phyloP scores from a whole-genome alignment of 2,888 invertebrate species.

The Danaus chrysippus region DNA sequence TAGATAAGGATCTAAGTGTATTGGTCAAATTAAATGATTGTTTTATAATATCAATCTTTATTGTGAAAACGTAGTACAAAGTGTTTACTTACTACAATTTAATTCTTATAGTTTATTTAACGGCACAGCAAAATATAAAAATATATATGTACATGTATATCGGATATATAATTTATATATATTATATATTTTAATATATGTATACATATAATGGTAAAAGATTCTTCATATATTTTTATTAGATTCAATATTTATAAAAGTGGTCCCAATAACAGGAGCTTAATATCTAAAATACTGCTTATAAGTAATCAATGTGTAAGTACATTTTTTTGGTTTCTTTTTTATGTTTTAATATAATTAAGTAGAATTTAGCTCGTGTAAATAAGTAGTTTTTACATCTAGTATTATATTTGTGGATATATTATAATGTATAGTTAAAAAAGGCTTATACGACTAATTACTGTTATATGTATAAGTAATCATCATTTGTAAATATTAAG shows the following conservation, averaged over 20 bases:
- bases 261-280: slow-evolving; percentile 26
- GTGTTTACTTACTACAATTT: slow-evolving; percentile 1
- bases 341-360: not conserved
- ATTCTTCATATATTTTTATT: no score
- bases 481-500: no score
- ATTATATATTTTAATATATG: no score
- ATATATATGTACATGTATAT: no score
- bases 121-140: slow-evolving; percentile 10
- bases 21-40: not conserved
- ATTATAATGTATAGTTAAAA: no score
- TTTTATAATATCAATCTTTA: not conserved
- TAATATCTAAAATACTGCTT: slow-evolving; percentile 22
- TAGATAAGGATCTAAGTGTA: not conserved
- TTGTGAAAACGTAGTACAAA: slow-evolving; percentile 6
- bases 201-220: no score
- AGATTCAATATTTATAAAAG: not conserved
- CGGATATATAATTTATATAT: no score
- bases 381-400: not conserved
- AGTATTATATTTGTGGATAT: not conserved
- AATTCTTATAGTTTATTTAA: slow-evolving; percentile 6
- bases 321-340: slow-evolving; percentile 3
- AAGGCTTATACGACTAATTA: no score
- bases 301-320: slow-evolving; percentile 3
- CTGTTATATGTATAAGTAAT: no score
- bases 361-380: not conserved